These are phyloP conservation scores for Lasioglossum calceatum DNA, from an alignment of 2,888 invertebrate genomes.

Conservation along the genomic window DNA sequence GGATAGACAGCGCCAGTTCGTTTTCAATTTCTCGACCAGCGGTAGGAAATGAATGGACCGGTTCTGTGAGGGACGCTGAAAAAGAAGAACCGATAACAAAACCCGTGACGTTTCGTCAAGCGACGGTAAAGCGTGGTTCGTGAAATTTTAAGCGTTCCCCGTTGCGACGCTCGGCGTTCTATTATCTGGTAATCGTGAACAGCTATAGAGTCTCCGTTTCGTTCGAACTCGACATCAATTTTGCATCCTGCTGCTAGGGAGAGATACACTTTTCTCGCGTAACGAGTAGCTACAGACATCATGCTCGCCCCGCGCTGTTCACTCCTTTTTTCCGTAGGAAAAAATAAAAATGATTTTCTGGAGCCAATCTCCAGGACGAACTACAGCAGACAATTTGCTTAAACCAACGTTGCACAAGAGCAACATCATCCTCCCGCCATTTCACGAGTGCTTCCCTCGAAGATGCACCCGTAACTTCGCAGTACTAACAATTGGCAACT, in stretches of 20 bases:
- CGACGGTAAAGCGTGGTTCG: slow-evolving; percentile 21
- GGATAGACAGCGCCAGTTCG: not conserved
- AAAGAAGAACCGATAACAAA: slow-evolving; percentile 4
- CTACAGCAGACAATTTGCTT: not conserved
- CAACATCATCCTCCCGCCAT: too few species aligned
- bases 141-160: slow-evolving; percentile 57
- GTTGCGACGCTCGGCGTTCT: slow-evolving; percentile 23
- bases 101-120: slow-evolving; percentile 52
- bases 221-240: slow-evolving; percentile 35
- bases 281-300: not conserved
- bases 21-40: slow-evolving; percentile 9
- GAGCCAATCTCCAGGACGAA: not conserved
- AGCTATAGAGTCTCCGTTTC: slow-evolving; percentile 48
- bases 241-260: slow-evolving; percentile 17
- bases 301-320: not conserved
- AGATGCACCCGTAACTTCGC: not conserved
- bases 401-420: not conserved
- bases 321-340: not conserved
- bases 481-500: not conserved
- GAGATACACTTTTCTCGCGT: slow-evolving; percentile 1
- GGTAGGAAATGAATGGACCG: slow-evolving; percentile 28
- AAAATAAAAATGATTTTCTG: not conserved
- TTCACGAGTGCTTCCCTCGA: not conserved
- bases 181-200: slow-evolving; percentile 56
- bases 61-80: not conserved